phyloP scores from a whole-genome alignment of 2,113 vertebrate genomes.

The Puntigrus tetrazona region DNA sequence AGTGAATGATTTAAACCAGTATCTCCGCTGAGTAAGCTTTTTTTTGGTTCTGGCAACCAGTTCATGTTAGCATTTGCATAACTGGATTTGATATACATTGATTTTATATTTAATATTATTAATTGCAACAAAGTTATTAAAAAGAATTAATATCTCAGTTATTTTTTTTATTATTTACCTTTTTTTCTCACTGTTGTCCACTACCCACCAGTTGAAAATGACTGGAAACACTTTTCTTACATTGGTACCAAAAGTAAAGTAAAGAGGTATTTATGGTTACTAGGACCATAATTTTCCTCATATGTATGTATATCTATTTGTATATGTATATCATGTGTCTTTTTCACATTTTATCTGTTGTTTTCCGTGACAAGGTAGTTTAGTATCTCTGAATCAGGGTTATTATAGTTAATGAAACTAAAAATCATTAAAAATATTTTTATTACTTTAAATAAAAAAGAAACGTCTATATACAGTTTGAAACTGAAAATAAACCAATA shows the following conservation, averaged over 20 bases:
- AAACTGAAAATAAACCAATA: too few relatives aligned
- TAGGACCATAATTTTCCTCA: neutral
- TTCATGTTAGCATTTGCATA: neutral
- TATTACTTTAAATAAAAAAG: too few relatives aligned
- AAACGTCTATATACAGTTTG: too few relatives aligned
- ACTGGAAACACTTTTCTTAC: neutral
- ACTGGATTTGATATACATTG: neutral
- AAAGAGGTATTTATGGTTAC: neutral
- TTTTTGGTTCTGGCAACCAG: neutral
- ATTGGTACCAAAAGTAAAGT: neutral
- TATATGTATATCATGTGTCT: neutral
- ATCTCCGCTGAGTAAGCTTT: neutral
- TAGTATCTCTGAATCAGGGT: neutral
- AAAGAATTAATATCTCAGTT: too few relatives aligned
- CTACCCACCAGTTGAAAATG: neutral
- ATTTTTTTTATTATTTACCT: too few relatives aligned
- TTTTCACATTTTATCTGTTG: neutral
- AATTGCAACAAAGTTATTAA: neutral
- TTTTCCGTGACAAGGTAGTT: neutral
- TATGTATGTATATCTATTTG: too few relatives aligned
- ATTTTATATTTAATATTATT: neutral
- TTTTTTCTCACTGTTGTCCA: too few relatives aligned
- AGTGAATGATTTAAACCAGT: neutral
- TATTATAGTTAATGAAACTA: too few relatives aligned
- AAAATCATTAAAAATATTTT: too few relatives aligned